Conservation (phyloP, 2,888 invertebrate genomes). For the Cheilosia soror region DNA sequence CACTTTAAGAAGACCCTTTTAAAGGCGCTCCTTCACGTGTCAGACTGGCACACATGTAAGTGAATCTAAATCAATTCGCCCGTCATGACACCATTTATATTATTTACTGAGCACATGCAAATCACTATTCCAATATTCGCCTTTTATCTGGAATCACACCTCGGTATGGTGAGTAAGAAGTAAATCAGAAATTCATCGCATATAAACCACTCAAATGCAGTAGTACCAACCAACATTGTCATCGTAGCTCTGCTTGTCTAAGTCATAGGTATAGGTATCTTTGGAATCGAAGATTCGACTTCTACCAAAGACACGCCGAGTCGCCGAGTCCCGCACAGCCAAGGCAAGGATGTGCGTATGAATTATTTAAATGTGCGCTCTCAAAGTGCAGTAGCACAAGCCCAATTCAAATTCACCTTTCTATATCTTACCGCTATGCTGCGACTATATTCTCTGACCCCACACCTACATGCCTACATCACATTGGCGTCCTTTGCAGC, state of each 20-base stretch:
- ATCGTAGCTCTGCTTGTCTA: neutral
- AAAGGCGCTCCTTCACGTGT: neutral
- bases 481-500: constrained; percentile 35
- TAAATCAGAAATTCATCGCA: constrained; percentile 61
- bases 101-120: constrained; percentile 53
- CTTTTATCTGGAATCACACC: constrained; percentile 31
- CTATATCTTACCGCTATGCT: constrained; percentile 1
- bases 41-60: constrained; percentile 39
- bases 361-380: constrained; percentile 55
- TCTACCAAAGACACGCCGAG: neutral
- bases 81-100: constrained; percentile 44
- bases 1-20: constrained; percentile 3
- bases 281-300: constrained; percentile 27
- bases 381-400: constrained; percentile 31
- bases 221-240: constrained; percentile 3
- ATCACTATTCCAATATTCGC: constrained; percentile 36
- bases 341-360: constrained; percentile 42
- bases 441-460: constrained; percentile 33
- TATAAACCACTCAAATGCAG: constrained; percentile 55
- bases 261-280: too few species aligned
- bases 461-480: constrained; percentile 20
- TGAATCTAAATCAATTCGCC: constrained; percentile 45
- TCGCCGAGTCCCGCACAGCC: constrained; percentile 2
- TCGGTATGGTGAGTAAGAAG: constrained; percentile 41
- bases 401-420: constrained; percentile 27